Percentiles rank a stretch among this genome's conserved stretches.
Conservation (phyloP, 2,797 vertebrate genomes). For the Amblyraja radiata region DNA sequence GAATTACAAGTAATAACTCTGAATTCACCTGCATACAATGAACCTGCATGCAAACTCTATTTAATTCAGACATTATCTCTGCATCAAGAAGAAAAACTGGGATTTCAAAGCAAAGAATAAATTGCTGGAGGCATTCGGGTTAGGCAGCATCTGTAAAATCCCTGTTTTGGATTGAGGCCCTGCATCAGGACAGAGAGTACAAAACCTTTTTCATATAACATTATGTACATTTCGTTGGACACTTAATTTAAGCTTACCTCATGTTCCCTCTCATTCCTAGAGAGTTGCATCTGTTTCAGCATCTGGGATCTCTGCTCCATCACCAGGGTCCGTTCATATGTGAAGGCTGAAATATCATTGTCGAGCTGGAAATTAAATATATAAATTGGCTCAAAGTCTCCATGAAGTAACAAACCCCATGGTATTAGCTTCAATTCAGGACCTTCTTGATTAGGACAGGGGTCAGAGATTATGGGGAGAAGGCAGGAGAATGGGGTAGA, state of each 20-base stretch:
- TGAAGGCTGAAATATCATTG: slow-evolving; percentile 93
- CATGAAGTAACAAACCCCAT: neutral
- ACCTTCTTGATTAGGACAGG: no score
- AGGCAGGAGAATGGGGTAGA: no score
- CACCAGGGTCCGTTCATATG: slow-evolving; percentile 89
- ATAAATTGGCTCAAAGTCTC: neutral
- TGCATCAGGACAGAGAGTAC: no score
- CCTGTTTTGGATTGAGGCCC: no score
- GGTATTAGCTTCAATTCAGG: neutral
- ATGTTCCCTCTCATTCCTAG: slow-evolving; percentile 80
- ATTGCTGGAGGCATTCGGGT: no score
- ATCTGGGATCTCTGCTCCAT: slow-evolving; percentile 97
- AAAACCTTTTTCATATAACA: neutral
- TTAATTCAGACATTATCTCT: neutral
- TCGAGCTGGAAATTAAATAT: slow-evolving; percentile 64
- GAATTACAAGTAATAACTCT: neutral
- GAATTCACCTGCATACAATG: neutral
- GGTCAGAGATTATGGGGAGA: no score
- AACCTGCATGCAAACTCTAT: neutral
- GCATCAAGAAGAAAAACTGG: neutral
- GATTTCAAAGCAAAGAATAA: no score
- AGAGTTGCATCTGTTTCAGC: slow-evolving; percentile 94
- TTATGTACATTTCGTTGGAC: neutral
- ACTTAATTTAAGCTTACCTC: slow-evolving; percentile 63
- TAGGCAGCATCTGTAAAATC: no score